Evolutionary conservation across 2,888 invertebrate genomes (phyloP), one percentile per base, ranked within the genome.

Genomic region (Caenorhabditis sp.): DNA sequence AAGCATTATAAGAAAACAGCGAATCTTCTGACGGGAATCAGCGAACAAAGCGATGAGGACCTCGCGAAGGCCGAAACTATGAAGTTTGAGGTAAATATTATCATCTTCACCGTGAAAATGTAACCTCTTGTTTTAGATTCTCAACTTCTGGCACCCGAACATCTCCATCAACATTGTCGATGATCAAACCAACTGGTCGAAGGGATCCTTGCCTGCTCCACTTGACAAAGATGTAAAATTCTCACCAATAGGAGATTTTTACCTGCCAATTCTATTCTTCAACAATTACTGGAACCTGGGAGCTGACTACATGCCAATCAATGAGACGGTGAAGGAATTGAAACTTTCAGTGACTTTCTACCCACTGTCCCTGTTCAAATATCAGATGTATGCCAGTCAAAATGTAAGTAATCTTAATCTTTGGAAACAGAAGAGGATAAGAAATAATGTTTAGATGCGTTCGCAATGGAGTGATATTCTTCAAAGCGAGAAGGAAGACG

Each of bases 251-350:
- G 95, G 95, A 6, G 95, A 95, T 90, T 94, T 95, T 47, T 99
- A 99, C 92, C 95, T 96, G 89, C 99, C 99, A 3, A 95, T 98
- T 53, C 93, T 99, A 55, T 98, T 96, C 92, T 94, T 96, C 80
- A 99, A 99, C 93, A 97, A 98, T 89, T 99, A 97, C 92, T 99
- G 99, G 99, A 99, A 99, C 92, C 95, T 99, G 94, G 95, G 96
- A 22, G 98, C 98, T 9, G 91, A 91, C 15, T 91, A 90, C 56
- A 94, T 95, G 81, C 96, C 97, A 0, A 94, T 99, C 72, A 97
- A 97, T 92, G 94, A 95, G 67, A 96, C 96, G 0, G 94, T 95
- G 9, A 94, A 85, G 28, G 82, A 86, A 22, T 44, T 91, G 35
- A 89, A 91, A 47, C 88, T 94, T 82, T 93, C 93, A 70, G 84